These are phyloP conservation scores for Bubo bubo DNA, from an alignment of 2,113 vertebrate species.

Conservation along the genomic window DNA sequence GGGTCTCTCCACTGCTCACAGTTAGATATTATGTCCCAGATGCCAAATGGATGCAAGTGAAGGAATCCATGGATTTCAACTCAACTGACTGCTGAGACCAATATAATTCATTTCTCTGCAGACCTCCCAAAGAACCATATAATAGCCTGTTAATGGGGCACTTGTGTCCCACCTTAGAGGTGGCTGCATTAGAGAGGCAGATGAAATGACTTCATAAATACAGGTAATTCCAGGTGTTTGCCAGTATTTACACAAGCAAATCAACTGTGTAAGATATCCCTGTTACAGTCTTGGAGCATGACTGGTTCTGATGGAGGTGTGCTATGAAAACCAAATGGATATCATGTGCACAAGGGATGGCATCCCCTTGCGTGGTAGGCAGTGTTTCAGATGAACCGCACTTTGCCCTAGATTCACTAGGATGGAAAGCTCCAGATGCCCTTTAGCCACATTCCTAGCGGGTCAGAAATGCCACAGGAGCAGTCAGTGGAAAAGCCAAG, in stretches of 20 bases:
- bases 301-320: neutral
- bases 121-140: neutral
- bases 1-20: neutral
- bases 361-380: neutral
- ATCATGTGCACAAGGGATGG: neutral
- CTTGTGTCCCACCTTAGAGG: neutral
- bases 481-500: conserved; percentile 44
- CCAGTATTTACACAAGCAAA: neutral
- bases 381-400: neutral
- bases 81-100: neutral
- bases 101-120: neutral
- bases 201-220: neutral
- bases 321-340: neutral
- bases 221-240: neutral
- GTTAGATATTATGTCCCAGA: neutral
- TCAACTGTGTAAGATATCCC: neutral
- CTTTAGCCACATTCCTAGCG: conserved; percentile 35
- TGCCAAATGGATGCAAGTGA: neutral
- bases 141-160: neutral
- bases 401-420: conserved; percentile 2
- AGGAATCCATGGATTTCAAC: neutral
- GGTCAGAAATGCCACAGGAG: conserved; percentile 43
- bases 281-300: neutral
- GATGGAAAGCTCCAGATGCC: conserved; percentile 17
- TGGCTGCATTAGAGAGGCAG: neutral